Evolutionary conservation across 2,888 invertebrate species (phyloP).

Genomic region (Sisyra nigra): DNA sequence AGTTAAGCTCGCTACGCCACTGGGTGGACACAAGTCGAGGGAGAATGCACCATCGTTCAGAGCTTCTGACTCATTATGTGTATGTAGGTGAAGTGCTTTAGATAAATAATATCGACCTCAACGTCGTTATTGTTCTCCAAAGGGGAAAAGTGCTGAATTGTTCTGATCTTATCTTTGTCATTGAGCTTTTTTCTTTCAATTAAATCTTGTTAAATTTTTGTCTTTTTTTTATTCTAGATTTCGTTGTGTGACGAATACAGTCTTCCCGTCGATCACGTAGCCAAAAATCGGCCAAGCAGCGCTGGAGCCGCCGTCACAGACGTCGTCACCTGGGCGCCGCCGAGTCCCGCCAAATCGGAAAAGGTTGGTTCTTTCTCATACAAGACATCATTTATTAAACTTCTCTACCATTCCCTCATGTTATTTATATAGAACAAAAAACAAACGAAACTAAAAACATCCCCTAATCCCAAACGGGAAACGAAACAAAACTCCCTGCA

Average conservation of each 20-base stretch:
- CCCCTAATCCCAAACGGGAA: not conserved
- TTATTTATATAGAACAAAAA: not conserved
- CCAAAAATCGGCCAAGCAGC: constrained; percentile 48
- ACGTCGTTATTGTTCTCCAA: too few species aligned
- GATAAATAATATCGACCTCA: too few species aligned
- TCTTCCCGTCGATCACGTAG: constrained; percentile 68
- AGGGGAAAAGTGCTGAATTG: too few species aligned
- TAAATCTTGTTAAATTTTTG: too few species aligned
- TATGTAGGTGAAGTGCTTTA: too few species aligned
- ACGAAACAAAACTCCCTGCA: not conserved
- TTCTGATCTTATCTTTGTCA: too few species aligned
- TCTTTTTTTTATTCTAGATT: constrained; percentile 36
- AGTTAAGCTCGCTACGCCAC: too few species aligned
- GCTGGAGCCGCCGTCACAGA: constrained; percentile 36
- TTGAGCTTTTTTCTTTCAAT: too few species aligned
- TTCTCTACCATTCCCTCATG: too few species aligned
- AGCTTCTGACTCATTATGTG: too few species aligned
- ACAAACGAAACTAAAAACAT: not conserved
- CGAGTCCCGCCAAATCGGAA: constrained; percentile 28
- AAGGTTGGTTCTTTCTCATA: constrained; percentile 2
- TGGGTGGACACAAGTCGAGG: too few species aligned
- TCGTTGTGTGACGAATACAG: constrained; percentile 78
- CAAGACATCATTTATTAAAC: not conserved
- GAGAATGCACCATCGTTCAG: too few species aligned
- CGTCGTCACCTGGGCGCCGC: constrained; percentile 42